Percentiles rank a stretch among this genome's conserved stretches.
These are phyloP conservation scores for Ammospiza maritima DNA, from an alignment of 2,797 vertebrate genomes.

Conservation along the genomic window DNA sequence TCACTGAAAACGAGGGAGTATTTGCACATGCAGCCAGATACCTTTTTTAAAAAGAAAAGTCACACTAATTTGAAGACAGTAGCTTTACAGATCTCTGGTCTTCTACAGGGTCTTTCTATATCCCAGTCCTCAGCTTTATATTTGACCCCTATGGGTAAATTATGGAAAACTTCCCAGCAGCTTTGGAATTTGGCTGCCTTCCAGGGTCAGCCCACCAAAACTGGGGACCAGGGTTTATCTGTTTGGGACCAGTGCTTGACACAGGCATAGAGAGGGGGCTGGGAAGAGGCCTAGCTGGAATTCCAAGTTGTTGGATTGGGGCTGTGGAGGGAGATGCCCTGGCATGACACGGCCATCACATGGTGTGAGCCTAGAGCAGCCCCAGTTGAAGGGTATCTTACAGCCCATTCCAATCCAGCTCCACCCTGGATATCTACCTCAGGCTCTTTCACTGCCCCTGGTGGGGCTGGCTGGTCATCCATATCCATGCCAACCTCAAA, in stretches of 20 bases:
- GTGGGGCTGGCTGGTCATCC: neutral
- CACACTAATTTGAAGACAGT: neutral
- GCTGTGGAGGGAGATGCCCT: neutral
- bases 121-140: neutral
- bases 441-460: neutral
- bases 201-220: neutral
- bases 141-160: neutral
- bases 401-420: neutral
- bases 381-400: accelerated
- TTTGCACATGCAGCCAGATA: neutral
- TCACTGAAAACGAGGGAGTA: neutral
- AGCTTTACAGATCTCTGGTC: neutral
- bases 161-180: neutral
- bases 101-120: neutral
- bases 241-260: neutral
- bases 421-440: neutral
- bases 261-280: neutral
- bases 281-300: neutral
- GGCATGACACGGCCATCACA: accelerated
- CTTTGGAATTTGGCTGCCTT: neutral
- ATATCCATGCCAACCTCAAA: neutral
- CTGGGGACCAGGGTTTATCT: neutral
- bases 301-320: neutral
- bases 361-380: neutral
- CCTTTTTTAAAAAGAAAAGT: neutral